Conservation (phyloP, 2,888 invertebrate species). For the Caenorhabditis panamensis region DNA sequence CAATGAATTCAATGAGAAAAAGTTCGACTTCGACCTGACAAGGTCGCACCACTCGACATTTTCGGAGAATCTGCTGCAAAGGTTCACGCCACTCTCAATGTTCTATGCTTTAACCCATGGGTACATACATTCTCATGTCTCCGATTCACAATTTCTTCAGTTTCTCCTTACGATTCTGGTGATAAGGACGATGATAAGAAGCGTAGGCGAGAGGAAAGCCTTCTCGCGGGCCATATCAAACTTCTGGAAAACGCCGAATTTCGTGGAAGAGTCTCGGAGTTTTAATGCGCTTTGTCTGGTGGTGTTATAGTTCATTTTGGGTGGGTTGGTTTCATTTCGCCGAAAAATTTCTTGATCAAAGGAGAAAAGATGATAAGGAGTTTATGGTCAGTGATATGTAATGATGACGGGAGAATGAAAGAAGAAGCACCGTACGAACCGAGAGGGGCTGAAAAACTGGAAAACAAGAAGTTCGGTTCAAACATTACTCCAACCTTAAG, state of each 20-base stretch:
- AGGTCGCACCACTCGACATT: conserved; percentile 23
- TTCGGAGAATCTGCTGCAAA: conserved; percentile 29
- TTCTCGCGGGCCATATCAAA: conserved; percentile 27
- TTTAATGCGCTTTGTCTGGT: conserved; percentile 21
- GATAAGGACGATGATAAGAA: conserved; percentile 40
- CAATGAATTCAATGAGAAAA: background rate
- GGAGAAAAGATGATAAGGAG: conserved; percentile 7
- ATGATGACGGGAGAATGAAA: background rate
- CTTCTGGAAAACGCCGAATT: conserved; percentile 48
- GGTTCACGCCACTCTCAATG: conserved; percentile 41
- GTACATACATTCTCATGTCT: conserved; percentile 17
- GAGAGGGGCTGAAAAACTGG: background rate
- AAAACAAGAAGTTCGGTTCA: too few species aligned
- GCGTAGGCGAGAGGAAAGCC: conserved; percentile 45
- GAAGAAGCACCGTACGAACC: background rate
- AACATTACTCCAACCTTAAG: too few species aligned
- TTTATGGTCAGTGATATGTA: background rate
- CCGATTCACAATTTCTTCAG: conserved; percentile 29
- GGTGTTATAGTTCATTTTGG: conserved; percentile 21
- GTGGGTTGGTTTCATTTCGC: conserved; percentile 18
- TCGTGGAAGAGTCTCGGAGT: conserved; percentile 27
- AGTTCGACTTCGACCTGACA: conserved; percentile 10
- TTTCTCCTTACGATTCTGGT: conserved; percentile 24
- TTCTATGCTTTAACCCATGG: conserved; percentile 39
- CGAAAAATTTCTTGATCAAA: conserved; percentile 19